These are phyloP conservation scores for Bufo gargarizans DNA, from an alignment of 2,113 vertebrate species.

Conservation along the genomic window DNA sequence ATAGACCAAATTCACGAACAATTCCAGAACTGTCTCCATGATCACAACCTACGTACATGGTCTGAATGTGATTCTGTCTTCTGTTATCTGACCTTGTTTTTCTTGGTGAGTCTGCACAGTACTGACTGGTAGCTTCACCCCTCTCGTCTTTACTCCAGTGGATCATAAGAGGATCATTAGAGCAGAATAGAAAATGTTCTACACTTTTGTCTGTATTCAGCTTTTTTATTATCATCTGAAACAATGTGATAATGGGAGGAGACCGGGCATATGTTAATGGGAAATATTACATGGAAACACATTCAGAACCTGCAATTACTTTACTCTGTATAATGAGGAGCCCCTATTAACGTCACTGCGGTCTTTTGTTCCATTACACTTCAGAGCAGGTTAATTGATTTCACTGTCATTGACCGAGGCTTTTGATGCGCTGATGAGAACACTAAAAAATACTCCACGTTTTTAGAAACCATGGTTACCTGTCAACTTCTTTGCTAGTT, in stretches of 20 bases:
- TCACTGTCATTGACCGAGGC: background rate
- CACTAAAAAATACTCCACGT: background rate
- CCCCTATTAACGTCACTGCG: background rate
- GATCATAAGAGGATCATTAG: background rate
- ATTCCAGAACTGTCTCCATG: background rate
- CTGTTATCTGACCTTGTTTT: background rate
- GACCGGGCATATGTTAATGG: background rate
- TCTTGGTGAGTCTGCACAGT: background rate
- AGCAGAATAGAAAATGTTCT: background rate
- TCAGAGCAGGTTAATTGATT: slow-evolving; percentile 13
- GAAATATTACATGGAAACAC: slow-evolving; percentile 4
- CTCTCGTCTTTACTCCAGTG: background rate
- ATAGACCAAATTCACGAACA: background rate
- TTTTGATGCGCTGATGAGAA: background rate
- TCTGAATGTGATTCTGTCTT: background rate
- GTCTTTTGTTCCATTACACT: slow-evolving; percentile 1
- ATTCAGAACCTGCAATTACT: background rate
- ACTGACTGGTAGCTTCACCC: background rate
- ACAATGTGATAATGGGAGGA: background rate
- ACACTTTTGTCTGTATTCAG: background rate
- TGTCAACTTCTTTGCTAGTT: background rate
- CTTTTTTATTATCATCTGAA: background rate
- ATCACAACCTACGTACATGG: background rate
- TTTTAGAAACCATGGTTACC: slow-evolving; percentile 17
- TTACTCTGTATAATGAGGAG: background rate